phyloP scores from a whole-genome alignment of 1,140 invertebrate genomes.

The Heliconius melpomene region DNA sequence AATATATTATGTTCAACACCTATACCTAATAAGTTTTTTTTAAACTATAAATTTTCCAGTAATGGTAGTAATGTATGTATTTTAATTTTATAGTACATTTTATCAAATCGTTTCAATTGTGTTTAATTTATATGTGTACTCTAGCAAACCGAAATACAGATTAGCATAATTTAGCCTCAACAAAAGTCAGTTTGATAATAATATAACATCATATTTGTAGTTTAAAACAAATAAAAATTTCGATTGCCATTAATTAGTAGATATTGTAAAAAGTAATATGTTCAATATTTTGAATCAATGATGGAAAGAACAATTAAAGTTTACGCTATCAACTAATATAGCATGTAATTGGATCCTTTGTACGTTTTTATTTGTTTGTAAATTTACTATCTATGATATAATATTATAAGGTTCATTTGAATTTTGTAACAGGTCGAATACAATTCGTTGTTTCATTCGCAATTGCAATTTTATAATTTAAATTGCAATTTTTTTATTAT shows the following conservation, averaged over 20 bases:
- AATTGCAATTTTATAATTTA: not conserved
- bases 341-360: conserved; percentile 1
- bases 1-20: not conserved
- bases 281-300: not conserved
- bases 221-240: not conserved
- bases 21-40: not conserved
- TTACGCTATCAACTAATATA: not conserved
- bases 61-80: no score
- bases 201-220: no score
- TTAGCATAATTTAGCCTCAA: no score
- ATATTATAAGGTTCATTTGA: not conserved
- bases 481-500: not conserved
- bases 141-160: no score
- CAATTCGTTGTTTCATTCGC: not conserved
- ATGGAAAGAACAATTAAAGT: not conserved
- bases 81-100: no score
- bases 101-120: no score
- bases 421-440: not conserved
- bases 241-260: not conserved
- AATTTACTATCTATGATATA: not conserved
- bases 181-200: no score
- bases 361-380: not conserved
- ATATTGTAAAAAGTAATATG: not conserved
- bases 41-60: no score
- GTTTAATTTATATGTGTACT: no score